Base-by-base conservation (phyloP, 2,888 invertebrate genomes). In the Dynastes hyllus region DNA sequence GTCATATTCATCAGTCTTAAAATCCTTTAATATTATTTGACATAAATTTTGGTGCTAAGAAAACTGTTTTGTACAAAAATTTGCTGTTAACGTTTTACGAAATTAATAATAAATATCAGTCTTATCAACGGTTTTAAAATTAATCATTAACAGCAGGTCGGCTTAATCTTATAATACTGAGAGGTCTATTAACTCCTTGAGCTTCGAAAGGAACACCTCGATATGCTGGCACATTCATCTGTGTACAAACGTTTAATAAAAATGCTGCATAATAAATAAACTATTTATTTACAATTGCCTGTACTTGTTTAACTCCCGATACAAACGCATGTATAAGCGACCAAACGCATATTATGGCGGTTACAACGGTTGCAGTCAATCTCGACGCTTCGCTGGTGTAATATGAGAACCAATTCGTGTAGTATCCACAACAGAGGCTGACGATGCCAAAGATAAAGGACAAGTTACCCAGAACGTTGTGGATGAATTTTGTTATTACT, bases 381-480 rank as follows among this genome's bases (percentile, higher is more conserved):
- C 87, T 83, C 2, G 87, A 85, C 65, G 82, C 83, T 58, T 80
- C 81, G 3, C 81, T 81, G 4, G 85, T 85, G 65, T 84, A 85
- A 82, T 73, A 85, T 8, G 80, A 76, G 81, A 88, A 87, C 85
- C 86, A 87, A 45, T 83, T 77, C 3, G 87, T 87, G 78, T 85
- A 87, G 76, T 81, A 87, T 5, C 85, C 87, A 73, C 81, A 85
- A 81, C 85, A 85, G 3, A 88, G 82, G 80, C 87, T 86, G 2
- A 85, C 80, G 29, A 88, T 84, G 6, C 87, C 87, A 5, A 88
- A 83, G 11, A 85, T 82, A 71, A 86, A 88, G 40, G 86, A 85
- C n/a, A 85, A 58, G 6, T 87, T 81, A 9, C 88, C 88, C 13
- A 86, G 40, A 58, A 85, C 67, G 78, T 88, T 88, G 81, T 88